phyloP scores from a whole-genome alignment of 1,140 invertebrate genomes.

The Drosophila willistoni region DNA sequence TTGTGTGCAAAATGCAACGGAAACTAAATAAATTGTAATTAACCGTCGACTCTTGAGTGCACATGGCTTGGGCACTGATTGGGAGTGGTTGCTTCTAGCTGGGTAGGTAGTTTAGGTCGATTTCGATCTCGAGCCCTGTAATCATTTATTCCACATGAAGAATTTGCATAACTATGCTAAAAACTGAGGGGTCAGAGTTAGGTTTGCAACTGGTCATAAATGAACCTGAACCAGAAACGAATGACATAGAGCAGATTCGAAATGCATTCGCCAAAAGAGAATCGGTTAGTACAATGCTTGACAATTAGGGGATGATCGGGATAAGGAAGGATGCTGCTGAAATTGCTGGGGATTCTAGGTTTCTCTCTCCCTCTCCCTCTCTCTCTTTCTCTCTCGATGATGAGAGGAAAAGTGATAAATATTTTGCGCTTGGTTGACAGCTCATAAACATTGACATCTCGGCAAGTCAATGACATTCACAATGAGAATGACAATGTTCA shows the following conservation, averaged over 20 bases:
- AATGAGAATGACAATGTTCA: slow-evolving; percentile 50
- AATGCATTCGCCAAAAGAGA: slow-evolving; percentile 48
- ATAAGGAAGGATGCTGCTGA: background rate
- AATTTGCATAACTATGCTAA: slow-evolving; percentile 62
- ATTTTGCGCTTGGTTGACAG: slow-evolving; percentile 73
- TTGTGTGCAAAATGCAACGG: slow-evolving; percentile 45
- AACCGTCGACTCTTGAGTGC: slow-evolving; percentile 45
- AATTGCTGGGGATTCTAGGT: background rate
- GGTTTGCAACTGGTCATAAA: slow-evolving; percentile 23
- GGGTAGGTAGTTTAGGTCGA: slow-evolving; percentile 2
- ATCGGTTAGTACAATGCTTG: slow-evolving; percentile 46
- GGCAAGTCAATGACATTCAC: slow-evolving; percentile 13
- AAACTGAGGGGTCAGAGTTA: slow-evolving; percentile 36
- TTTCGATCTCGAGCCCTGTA: slow-evolving; percentile 8
- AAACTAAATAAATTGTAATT: slow-evolving; percentile 71
- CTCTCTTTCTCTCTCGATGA: background rate
- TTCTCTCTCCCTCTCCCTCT: background rate
- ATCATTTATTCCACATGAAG: slow-evolving; percentile 71
- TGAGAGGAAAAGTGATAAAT: slow-evolving; percentile 64
- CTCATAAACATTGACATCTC: slow-evolving; percentile 51
- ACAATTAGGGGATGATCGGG: slow-evolving; percentile 64
- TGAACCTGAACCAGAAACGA: slow-evolving; percentile 17
- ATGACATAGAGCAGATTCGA: slow-evolving; percentile 39
- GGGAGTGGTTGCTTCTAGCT: background rate
- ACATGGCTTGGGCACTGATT: slow-evolving; percentile 17